phyloP scores from a whole-genome alignment of 2,797 vertebrate species.

The Phataginus tetradactyla region DNA sequence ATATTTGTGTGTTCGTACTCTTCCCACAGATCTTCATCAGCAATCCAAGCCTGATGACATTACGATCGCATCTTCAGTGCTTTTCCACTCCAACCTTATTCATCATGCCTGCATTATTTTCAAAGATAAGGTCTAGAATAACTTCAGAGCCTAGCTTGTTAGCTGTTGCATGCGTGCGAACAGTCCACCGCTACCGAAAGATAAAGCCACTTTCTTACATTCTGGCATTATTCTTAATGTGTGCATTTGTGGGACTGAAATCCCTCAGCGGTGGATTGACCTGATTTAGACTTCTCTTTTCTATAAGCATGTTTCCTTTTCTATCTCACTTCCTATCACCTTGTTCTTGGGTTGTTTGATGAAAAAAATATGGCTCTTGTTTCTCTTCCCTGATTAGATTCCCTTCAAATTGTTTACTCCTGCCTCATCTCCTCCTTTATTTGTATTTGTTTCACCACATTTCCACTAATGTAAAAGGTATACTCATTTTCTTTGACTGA shows the following conservation, averaged over 20 bases:
- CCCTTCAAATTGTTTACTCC: neutral
- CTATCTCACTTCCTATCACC: conserved; percentile 35
- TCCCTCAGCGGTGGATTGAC: neutral
- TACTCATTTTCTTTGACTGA: neutral
- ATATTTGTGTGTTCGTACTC: neutral
- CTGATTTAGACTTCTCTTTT: neutral
- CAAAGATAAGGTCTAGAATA: conserved; percentile 82
- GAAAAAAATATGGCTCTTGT: neutral
- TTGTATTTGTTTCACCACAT: neutral
- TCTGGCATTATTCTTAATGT: conserved; percentile 17
- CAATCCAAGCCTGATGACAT: conserved; percentile 80
- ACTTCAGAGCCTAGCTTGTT: conserved; percentile 77
- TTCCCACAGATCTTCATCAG: conserved; percentile 79
- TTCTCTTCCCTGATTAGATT: neutral
- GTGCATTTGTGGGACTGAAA: conserved; percentile 44
- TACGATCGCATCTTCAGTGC: conserved; percentile 78
- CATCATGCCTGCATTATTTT: conserved; percentile 80
- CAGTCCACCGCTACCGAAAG: conserved; percentile 66
- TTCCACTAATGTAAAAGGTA: neutral
- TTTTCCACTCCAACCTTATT: conserved; percentile 81
- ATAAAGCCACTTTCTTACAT: conserved; percentile 67
- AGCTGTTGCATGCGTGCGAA: conserved; percentile 70
- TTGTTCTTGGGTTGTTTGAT: conserved; percentile 30
- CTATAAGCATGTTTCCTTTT: conserved; percentile 39
- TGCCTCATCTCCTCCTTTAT: neutral